phyloP scores from a whole-genome alignment of 2,888 invertebrate species.

The Magallana nippona region DNA sequence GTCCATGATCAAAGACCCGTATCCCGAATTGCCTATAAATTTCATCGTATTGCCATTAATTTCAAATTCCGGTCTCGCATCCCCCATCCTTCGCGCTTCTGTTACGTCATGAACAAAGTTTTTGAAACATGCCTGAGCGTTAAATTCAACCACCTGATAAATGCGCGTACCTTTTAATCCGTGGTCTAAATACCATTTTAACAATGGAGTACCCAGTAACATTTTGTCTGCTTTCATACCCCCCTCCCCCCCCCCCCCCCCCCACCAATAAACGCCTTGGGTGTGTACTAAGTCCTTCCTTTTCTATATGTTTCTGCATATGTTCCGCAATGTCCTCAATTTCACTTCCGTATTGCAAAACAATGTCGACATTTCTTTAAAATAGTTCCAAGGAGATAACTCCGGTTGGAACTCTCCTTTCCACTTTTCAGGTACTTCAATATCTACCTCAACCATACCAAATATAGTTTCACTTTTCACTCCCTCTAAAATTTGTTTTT shows the following conservation, averaged over 20 bases:
- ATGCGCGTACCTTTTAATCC: constrained; percentile 50
- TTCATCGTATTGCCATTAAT: constrained; percentile 53
- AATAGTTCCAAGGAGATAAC: background rate
- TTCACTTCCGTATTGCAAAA: constrained; percentile 28
- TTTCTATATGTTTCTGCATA: constrained; percentile 22
- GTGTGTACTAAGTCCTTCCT: background rate
- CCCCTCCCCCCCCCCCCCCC: too few relatives aligned
- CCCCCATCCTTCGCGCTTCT: constrained; percentile 49
- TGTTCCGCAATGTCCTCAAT: constrained; percentile 31
- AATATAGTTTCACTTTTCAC: too few relatives aligned
- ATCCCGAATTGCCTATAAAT: constrained; percentile 50
- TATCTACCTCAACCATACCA: too few relatives aligned
- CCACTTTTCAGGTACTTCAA: too few relatives aligned
- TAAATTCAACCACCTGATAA: constrained; percentile 37
- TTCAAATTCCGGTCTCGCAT: constrained; percentile 24
- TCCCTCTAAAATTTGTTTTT: constrained; percentile 37
- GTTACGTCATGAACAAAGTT: constrained; percentile 50
- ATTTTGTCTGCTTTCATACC: constrained; percentile 47
- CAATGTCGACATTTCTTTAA: constrained; percentile 14
- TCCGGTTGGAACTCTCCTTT: too few relatives aligned
- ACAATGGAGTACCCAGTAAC: constrained; percentile 49
- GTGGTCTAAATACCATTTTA: constrained; percentile 54
- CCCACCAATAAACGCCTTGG: background rate
- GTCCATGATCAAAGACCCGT: constrained; percentile 53
- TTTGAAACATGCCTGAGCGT: constrained; percentile 39